phyloP scores from a whole-genome alignment of 2,888 invertebrate species.

The Clusia tigrina region DNA sequence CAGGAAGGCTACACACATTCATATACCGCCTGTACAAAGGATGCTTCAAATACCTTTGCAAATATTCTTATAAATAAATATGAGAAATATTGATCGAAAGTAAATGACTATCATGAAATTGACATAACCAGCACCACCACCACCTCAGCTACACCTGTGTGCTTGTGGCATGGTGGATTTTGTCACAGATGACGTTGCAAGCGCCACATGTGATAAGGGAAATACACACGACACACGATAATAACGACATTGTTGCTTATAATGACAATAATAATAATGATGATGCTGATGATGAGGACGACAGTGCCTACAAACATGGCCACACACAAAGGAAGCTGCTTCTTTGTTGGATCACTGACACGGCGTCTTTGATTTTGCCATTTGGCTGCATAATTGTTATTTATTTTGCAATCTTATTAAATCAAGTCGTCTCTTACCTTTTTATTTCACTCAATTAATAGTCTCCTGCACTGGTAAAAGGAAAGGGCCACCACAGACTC shows the following conservation, averaged over 20 bases:
- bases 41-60: constrained; percentile 33
- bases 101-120: constrained; percentile 31
- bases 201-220: constrained; percentile 3
- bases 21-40: too few species aligned
- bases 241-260: too few species aligned
- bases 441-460: too few species aligned
- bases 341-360: not conserved
- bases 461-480: too few species aligned
- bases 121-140: not conserved
- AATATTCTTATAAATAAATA: constrained; percentile 38
- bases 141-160: too few species aligned
- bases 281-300: not conserved
- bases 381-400: not conserved
- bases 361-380: not conserved
- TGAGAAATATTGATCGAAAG: constrained; percentile 40
- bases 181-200: not conserved
- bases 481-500: too few species aligned
- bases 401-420: not conserved
- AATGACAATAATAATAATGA: not conserved
- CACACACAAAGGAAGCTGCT: not conserved
- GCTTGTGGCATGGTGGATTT: too few species aligned
- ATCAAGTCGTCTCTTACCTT: not conserved
- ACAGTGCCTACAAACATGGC: not conserved
- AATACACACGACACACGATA: not conserved
- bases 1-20: too few species aligned